Evolutionary conservation across 2,797 vertebrate species (phyloP).

Genomic region (Arctocebus calabarensis): DNA sequence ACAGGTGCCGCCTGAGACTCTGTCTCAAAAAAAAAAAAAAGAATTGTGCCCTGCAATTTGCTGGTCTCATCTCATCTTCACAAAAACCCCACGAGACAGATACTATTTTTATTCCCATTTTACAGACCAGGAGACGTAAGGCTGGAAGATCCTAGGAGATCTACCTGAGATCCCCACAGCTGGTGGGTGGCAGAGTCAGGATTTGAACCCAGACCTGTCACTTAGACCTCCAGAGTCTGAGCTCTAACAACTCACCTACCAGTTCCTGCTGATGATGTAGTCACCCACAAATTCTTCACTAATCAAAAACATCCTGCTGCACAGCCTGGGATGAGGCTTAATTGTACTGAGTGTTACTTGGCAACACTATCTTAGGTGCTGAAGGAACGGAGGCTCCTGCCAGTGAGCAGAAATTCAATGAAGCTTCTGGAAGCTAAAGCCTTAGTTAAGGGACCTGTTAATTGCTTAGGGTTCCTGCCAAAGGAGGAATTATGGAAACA

Average conservation of each 20-base stretch:
- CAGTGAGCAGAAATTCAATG: background rate
- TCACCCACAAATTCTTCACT: background rate
- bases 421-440: background rate
- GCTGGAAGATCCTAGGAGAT: background rate
- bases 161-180: background rate
- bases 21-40: no score
- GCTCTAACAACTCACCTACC: background rate
- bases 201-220: background rate
- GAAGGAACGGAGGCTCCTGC: no score
- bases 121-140: background rate
- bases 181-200: background rate
- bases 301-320: rapidly evolving
- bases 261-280: rapidly evolving
- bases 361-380: background rate
- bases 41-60: background rate
- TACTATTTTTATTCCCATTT: background rate
- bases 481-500: rapidly evolving
- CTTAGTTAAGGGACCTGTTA: background rate
- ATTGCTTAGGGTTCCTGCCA: background rate
- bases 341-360: background rate
- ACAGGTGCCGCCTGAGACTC: no score
- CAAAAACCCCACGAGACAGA: background rate
- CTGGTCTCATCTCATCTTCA: background rate
- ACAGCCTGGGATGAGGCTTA: background rate
- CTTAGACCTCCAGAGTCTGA: background rate